Evolutionary conservation across 1,140 invertebrate species (phyloP).

Genomic region (Zaprionus lachaisei): DNA sequence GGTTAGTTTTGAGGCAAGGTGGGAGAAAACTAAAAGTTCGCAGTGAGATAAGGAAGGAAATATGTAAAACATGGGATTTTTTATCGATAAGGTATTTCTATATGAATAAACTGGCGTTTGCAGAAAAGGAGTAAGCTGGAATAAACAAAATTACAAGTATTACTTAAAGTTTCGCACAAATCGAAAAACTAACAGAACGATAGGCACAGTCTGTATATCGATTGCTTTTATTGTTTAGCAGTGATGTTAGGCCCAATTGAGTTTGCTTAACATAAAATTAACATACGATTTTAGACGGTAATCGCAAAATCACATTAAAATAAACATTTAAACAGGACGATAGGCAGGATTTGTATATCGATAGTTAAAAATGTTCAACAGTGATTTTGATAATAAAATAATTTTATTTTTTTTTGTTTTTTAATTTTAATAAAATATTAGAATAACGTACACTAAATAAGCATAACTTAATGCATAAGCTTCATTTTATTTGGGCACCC

Average conservation of each 20-base stretch:
- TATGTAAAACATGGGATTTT: neutral
- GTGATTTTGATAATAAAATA: too few species aligned
- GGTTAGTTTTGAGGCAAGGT: constrained; percentile 30
- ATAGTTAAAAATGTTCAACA: too few species aligned
- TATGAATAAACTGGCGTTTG: neutral
- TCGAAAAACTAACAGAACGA: neutral
- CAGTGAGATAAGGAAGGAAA: neutral
- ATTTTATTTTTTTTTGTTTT: too few species aligned
- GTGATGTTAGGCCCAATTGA: too few species aligned
- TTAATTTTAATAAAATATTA: neutral
- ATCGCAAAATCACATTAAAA: too few species aligned
- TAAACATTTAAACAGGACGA: neutral
- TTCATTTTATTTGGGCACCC: too few species aligned
- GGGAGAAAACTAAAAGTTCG: constrained; percentile 9
- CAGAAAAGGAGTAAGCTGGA: neutral
- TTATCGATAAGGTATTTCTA: neutral
- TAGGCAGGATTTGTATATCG: neutral
- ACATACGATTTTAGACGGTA: too few species aligned
- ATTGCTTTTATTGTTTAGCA: neutral
- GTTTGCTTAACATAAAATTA: too few species aligned
- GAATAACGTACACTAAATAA: neutral
- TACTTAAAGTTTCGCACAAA: too few species aligned
- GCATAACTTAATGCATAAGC: too few species aligned
- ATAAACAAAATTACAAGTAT: too few species aligned
- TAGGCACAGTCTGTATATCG: neutral